These are phyloP conservation scores for Epicauta chinensis DNA, from an alignment of 1,140 invertebrate species.

Conservation along the genomic window DNA sequence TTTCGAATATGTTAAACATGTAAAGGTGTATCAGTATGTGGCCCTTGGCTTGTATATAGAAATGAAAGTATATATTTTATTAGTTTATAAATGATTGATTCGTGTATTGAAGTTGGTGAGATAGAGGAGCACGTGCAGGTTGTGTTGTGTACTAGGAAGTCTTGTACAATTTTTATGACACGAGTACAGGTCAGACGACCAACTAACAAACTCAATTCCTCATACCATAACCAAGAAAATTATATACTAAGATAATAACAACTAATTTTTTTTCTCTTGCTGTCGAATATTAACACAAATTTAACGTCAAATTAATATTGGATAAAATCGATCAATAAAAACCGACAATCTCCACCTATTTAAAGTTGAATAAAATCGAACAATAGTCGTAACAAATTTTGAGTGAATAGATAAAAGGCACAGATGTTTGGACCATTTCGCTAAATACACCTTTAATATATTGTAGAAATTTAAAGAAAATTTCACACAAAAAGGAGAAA, in stretches of 20 bases:
- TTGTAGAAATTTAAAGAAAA: conserved; percentile 3
- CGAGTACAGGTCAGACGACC: conserved; percentile 14
- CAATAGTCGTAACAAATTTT: conserved; percentile 24
- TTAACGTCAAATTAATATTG: too few species aligned
- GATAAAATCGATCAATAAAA: too few species aligned
- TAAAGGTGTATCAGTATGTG: too few species aligned
- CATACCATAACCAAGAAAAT: conserved; percentile 13
- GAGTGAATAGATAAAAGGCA: conserved; percentile 21
- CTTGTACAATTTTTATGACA: conserved; percentile 17
- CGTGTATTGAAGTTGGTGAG: conserved; percentile 13
- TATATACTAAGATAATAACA: not conserved
- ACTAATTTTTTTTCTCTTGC: too few species aligned
- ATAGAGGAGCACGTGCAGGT: conserved; percentile 14
- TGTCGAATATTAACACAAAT: too few species aligned
- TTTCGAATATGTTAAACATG: too few species aligned
- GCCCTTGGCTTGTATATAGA: not conserved
- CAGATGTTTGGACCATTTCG: conserved; percentile 29
- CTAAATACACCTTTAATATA: conserved; percentile 18
- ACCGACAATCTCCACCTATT: conserved; percentile 24
- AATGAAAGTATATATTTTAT: conserved; percentile 14
- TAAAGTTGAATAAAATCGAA: conserved; percentile 10
- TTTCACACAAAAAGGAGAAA: conserved; percentile 6
- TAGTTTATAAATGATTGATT: conserved; percentile 16
- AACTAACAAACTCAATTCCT: conserved; percentile 12
- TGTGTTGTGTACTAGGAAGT: conserved; percentile 9